Conservation (phyloP, 2,888 invertebrate species). For the Parascotia fuliginaria region DNA sequence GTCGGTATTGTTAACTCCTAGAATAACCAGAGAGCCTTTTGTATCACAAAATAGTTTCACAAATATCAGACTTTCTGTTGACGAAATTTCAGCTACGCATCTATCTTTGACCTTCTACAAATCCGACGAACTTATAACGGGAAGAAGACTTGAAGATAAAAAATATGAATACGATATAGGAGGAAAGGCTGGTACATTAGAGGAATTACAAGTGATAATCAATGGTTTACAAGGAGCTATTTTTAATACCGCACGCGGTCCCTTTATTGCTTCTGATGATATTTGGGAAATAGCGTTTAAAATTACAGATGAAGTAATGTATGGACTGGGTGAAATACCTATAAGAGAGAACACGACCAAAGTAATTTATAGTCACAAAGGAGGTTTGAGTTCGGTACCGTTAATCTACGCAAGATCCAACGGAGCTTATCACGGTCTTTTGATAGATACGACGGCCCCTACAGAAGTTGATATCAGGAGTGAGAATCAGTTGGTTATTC, state of each 20-base stretch:
- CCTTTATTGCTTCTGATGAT: conserved; percentile 84
- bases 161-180: conserved; percentile 57
- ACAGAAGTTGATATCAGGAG: conserved; percentile 82
- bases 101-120: conserved; percentile 68
- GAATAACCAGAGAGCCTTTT: conserved; percentile 66
- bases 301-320: conserved; percentile 81
- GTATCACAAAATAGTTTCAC: conserved; percentile 52
- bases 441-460: conserved; percentile 81
- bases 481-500: conserved; percentile 82
- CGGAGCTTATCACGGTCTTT: conserved; percentile 84
- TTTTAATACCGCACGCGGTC: conserved; percentile 84
- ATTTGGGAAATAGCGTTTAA: conserved; percentile 87
- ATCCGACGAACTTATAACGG: conserved; percentile 43
- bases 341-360: conserved; percentile 62
- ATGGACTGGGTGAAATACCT: conserved; percentile 84
- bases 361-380: conserved; percentile 76
- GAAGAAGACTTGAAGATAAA: conserved; percentile 57
- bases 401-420: conserved; percentile 82
- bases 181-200: conserved; percentile 32
- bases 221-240: conserved; percentile 63
- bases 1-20: conserved; percentile 58
- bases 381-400: conserved; percentile 76
- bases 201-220: conserved; percentile 63
- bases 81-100: conserved; percentile 70
- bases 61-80: conserved; percentile 61